phyloP scores from a whole-genome alignment of 2,888 invertebrate species.

The Oxyteleia sp. region DNA sequence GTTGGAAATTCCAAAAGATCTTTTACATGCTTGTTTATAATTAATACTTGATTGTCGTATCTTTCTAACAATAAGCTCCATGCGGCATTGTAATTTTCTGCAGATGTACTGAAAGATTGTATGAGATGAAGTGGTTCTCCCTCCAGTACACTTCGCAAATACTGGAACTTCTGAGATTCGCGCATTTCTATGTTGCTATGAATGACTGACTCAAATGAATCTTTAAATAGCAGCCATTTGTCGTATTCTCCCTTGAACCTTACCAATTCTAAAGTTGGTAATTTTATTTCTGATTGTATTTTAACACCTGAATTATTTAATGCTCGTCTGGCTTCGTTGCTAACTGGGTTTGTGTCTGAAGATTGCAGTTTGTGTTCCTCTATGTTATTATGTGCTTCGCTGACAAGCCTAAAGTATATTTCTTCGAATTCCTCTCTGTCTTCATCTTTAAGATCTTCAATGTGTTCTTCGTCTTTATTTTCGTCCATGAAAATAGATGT shows the following conservation, averaged over 20 bases:
- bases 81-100: constrained; percentile 12
- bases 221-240: constrained; percentile 32
- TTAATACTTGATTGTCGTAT: constrained; percentile 17
- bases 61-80: constrained; percentile 9
- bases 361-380: no score
- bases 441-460: background rate
- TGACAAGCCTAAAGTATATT: background rate
- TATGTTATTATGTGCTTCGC: background rate
- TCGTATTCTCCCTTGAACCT: constrained; percentile 16
- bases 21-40: constrained; percentile 11
- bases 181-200: constrained; percentile 7
- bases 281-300: constrained; percentile 1
- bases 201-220: constrained; percentile 11
- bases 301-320: constrained; percentile 1
- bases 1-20: constrained; percentile 22
- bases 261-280: constrained; percentile 6
- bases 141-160: constrained; percentile 5
- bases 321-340: background rate
- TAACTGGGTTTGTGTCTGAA: no score
- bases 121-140: constrained; percentile 19
- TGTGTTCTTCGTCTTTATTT: background rate
- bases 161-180: constrained; percentile 3
- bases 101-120: background rate
- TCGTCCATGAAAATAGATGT: constrained; percentile 6
- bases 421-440: background rate